Conservation (phyloP, 2,888 invertebrate species). For the Nysson spinosus region DNA sequence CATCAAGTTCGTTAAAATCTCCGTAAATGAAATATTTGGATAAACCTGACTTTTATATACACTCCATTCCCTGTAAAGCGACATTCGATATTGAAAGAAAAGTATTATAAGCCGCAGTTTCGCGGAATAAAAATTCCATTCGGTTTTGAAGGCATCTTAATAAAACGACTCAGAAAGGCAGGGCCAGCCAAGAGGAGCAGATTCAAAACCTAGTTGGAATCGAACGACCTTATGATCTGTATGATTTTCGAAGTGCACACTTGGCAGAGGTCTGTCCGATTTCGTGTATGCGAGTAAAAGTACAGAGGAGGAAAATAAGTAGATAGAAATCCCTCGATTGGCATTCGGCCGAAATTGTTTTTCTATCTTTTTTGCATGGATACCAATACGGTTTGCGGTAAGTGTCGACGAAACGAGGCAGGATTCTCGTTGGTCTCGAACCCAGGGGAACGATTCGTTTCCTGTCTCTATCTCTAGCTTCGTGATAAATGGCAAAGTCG, state of each 20-base stretch:
- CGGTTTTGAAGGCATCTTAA: too few species aligned
- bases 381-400: slow-evolving; percentile 47
- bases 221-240: slow-evolving; percentile 5
- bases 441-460: slow-evolving; percentile 71
- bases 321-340: slow-evolving; percentile 16
- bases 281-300: not conserved
- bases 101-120: too few species aligned
- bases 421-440: slow-evolving; percentile 54
- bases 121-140: too few species aligned
- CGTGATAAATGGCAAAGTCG: slow-evolving; percentile 70
- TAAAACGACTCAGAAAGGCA: not conserved
- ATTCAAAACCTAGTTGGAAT: not conserved
- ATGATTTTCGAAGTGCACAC: not conserved
- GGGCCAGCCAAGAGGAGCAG: not conserved
- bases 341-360: slow-evolving; percentile 47
- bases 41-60: too few species aligned
- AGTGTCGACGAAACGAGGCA: slow-evolving; percentile 50
- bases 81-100: too few species aligned
- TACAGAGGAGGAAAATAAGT: not conserved
- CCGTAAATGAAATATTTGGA: too few species aligned
- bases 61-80: too few species aligned
- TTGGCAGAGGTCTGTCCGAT: not conserved
- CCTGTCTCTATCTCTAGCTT: slow-evolving; percentile 47
- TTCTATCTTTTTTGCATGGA: slow-evolving; percentile 22
- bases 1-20: too few species aligned